Percentiles rank a stretch among this genome's conserved stretches.
Conservation (phyloP, 2,888 invertebrate genomes). For the Andrena haemorrhoa region DNA sequence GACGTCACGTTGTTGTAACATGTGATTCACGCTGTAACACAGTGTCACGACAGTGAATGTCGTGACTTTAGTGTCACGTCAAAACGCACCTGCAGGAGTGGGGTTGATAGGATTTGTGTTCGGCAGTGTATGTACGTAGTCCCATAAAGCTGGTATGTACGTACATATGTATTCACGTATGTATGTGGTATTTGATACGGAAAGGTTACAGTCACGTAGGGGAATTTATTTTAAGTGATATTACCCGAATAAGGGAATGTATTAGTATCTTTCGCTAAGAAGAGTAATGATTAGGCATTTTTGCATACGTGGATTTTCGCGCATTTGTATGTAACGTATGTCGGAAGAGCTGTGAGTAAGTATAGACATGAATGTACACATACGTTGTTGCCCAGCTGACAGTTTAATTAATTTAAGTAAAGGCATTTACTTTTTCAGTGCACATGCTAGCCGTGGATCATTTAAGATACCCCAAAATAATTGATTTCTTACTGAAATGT, state of each 20-base stretch:
- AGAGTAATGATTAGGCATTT: conserved; percentile 48
- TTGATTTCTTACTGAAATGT: conserved; percentile 27
- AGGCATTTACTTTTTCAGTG: conserved; percentile 36
- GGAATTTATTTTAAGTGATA: conserved; percentile 39
- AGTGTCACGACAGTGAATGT: too few species aligned
- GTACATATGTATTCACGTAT: too few species aligned
- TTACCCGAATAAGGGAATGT: neutral
- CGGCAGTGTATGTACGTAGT: too few species aligned
- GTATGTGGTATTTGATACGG: conserved; percentile 6
- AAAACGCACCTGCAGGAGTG: too few species aligned
- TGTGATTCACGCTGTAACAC: too few species aligned
- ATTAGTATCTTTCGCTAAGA: conserved; percentile 7
- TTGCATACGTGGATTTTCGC: conserved; percentile 23
- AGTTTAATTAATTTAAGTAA: conserved; percentile 59
- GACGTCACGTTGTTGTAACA: too few species aligned
- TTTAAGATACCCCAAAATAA: conserved; percentile 33
- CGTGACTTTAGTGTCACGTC: too few species aligned
- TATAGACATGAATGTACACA: conserved; percentile 33
- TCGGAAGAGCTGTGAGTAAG: conserved; percentile 22
- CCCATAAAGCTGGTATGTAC: too few species aligned
- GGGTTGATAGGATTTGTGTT: too few species aligned
- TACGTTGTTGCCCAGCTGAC: conserved; percentile 59
- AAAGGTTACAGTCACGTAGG: conserved; percentile 19
- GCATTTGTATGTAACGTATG: conserved; percentile 8
- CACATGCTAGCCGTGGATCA: conserved; percentile 36